Base-by-base conservation (phyloP, 2,113 vertebrate species). In the Patagioenas fasciata region DNA sequence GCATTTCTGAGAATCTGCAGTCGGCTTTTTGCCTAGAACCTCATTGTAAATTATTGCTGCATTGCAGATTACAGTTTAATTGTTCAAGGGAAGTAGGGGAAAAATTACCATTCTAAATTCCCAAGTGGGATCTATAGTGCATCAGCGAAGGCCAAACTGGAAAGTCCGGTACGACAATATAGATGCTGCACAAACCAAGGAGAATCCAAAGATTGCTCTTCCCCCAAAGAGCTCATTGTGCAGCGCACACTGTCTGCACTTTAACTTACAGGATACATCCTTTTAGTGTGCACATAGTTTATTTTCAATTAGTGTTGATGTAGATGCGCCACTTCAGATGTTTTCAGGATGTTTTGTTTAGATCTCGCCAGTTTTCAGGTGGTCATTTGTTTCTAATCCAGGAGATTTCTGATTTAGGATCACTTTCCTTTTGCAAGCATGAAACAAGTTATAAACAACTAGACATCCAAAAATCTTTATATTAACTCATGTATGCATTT, bases 21-120 rank as follows among this genome's bases (percentile, higher is more conserved):
- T 70, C 89, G 78, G 31, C 56, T 91, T 95, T 94, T 93, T 93
- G 91, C 96, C 88, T 85, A 12, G 44, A 96, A 95, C 91, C 80
- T 69, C 58, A 6, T 10, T 56, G 61, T 74, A 82, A 97, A 87
- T 94, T 91, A 83, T 74, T 91, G 83, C 88, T 96, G 92, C 87
- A 72, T 18, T 91, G 91, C 94, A 96, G 90, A 92, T 92, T 86
- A 38, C 21, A 6, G 53, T 94, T 96, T 70, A 92, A 91, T 82
- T 97, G 87, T 81, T 89, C 60, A 8, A 44, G 47, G 70, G 54
- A 80, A 72, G 38, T 11, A 36, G 60, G 31, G 29, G 36, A 19
- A 51, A 61, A 92, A 67, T 74, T 38, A 25, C n/a, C n/a, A 15
- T 88, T 58, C 79, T 50, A 6, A 92, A 69, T 74, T 90, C 72